A percentile compares a stretch with the other conserved stretches of the same genome.
These are phyloP conservation scores for Platerodrilus igneus DNA, from an alignment of 2,888 invertebrate species.

Conservation along the genomic window DNA sequence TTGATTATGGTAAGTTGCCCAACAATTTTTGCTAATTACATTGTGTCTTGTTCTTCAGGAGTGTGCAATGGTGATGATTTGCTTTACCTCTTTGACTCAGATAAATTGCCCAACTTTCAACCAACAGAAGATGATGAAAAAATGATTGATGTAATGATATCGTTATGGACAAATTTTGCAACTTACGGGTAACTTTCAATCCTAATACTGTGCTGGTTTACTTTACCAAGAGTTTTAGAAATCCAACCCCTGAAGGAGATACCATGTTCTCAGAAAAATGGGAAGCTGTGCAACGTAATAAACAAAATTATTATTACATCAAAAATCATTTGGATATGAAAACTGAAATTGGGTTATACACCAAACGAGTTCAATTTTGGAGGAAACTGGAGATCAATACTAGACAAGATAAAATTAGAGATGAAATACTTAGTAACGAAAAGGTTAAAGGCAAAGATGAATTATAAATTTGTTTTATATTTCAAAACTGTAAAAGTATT, in stretches of 20 bases:
- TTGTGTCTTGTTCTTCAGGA: slow-evolving; percentile 56
- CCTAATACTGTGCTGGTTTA: slow-evolving; percentile 35
- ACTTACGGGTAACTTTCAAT: slow-evolving; percentile 54
- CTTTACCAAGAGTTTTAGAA: slow-evolving; percentile 59
- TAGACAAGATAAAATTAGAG: slow-evolving; percentile 36
- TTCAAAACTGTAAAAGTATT: too few relatives aligned
- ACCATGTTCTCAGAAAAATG: slow-evolving; percentile 51
- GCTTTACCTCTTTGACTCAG: slow-evolving; percentile 66
- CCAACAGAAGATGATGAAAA: slow-evolving; percentile 55
- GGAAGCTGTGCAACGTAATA: slow-evolving; percentile 51
- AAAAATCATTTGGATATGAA: slow-evolving; percentile 44
- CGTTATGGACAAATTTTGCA: slow-evolving; percentile 74
- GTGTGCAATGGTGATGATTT: slow-evolving; percentile 81
- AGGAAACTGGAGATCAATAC: slow-evolving; percentile 51
- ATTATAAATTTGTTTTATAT: too few relatives aligned
- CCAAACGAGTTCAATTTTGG: slow-evolving; percentile 62
- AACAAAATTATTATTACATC: slow-evolving; percentile 54
- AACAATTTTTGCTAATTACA: background rate
- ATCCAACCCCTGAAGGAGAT: slow-evolving; percentile 58
- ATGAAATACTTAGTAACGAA: too few relatives aligned
- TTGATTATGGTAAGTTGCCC: slow-evolving; percentile 54
- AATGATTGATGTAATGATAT: slow-evolving; percentile 59
- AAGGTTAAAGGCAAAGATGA: too few relatives aligned
- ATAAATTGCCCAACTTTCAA: slow-evolving; percentile 55
- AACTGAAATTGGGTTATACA: slow-evolving; percentile 34